Evolutionary conservation across 30 jellyfish, hydroid and myxozoan genomes (phyloP).

Genomic region (Hydractinia symbiolongicarpus): DNA sequence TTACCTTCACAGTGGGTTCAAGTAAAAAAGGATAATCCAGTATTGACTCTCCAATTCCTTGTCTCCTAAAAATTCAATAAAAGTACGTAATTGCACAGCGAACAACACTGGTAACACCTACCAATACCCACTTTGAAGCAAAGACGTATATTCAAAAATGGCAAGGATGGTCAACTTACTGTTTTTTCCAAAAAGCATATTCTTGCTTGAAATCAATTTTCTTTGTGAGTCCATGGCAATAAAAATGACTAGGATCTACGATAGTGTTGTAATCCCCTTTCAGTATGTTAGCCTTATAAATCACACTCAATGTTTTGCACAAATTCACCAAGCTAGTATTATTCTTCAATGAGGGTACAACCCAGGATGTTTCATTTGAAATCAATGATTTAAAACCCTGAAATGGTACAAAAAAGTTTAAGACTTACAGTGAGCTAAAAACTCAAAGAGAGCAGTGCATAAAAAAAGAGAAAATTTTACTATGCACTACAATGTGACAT

Average conservation of each 20-base stretch:
- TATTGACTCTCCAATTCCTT: conserved; percentile 35
- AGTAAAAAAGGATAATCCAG: conserved; percentile 79
- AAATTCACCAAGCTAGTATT: conserved; percentile 1
- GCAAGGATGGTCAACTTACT: background rate
- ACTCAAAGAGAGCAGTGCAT: background rate
- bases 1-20: conserved; percentile 79
- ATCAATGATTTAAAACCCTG: conserved; percentile 33
- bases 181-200: conserved; percentile 21
- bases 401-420: background rate
- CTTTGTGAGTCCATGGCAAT: conserved; percentile 23
- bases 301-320: conserved; percentile 26
- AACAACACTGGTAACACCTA: too few species aligned
- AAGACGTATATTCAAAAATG: background rate
- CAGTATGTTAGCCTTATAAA: conserved; percentile 26
- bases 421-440: too few species aligned
- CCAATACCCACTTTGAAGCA: too few species aligned
- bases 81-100: too few species aligned
- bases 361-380: conserved; percentile 4
- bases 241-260: conserved; percentile 3
- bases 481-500: too few species aligned
- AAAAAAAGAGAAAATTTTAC: background rate
- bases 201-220: conserved; percentile 30
- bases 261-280: conserved; percentile 12
- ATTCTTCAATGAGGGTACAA: background rate
- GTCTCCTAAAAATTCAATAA: background rate